These are phyloP conservation scores for Chascanopsetta lugubris DNA, from an alignment of 2,113 vertebrate genomes.

Conservation along the genomic window DNA sequence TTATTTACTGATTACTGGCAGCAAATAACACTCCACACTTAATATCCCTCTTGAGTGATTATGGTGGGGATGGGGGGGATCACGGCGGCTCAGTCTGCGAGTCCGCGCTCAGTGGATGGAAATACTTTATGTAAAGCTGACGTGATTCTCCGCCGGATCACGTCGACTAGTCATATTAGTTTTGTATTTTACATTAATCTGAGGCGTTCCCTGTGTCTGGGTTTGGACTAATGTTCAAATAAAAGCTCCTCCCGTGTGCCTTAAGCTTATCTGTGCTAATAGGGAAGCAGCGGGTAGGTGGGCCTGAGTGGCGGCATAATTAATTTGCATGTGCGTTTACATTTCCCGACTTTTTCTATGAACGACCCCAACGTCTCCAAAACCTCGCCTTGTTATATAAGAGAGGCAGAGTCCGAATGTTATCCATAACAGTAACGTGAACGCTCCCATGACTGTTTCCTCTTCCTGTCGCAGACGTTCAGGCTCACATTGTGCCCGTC, in stretches of 20 bases:
- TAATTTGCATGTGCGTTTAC: conserved; percentile 19
- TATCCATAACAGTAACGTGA: too few relatives aligned
- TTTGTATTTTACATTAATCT: conserved; percentile 71
- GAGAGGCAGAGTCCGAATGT: too few relatives aligned
- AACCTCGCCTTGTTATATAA: not conserved
- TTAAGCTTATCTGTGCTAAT: conserved; percentile 53
- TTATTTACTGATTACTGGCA: conserved; percentile 73
- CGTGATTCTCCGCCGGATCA: conserved; percentile 51
- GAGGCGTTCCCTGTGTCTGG: conserved; percentile 32
- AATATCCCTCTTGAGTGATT: conserved; percentile 65
- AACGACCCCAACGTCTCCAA: too few relatives aligned
- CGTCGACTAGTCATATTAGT: conserved; percentile 58
- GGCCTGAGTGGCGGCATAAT: conserved; percentile 45
- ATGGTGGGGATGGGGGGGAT: conserved; percentile 49
- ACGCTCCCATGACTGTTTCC: conserved; percentile 11
- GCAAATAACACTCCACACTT: conserved; percentile 65
- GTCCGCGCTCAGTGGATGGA: conserved; percentile 47
- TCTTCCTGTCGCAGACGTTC: conserved; percentile 19
- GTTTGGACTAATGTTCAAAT: conserved; percentile 45
- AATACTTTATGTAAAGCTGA: conserved; percentile 65
- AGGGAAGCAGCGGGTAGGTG: conserved; percentile 40
- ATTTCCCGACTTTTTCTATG: not conserved
- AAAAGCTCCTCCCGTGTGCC: conserved; percentile 50
- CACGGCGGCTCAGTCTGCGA: conserved; percentile 26
- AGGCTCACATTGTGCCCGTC: conserved; percentile 29